Evolutionary conservation across 53 echinoderm and acorn worm genomes (phyloP).

Genomic region (Paracentrotus lividus): DNA sequence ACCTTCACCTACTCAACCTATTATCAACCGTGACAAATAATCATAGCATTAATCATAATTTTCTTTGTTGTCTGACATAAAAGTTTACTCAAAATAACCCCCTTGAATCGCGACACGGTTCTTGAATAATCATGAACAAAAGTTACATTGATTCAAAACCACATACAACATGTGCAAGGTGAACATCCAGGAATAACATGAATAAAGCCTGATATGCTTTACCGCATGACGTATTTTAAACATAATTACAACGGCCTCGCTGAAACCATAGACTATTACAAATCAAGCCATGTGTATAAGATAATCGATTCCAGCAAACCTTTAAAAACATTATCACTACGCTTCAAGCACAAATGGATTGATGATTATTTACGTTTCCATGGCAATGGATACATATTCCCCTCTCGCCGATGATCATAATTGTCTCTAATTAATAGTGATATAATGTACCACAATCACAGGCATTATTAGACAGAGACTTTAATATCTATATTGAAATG

Average conservation of each 20-base stretch:
- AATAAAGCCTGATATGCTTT: background rate
- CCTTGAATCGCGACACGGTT: constrained; percentile 12
- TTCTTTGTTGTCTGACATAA: background rate
- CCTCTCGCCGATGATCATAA: background rate
- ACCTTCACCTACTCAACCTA: background rate
- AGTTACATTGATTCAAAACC: background rate
- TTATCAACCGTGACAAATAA: background rate
- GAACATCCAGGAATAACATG: background rate
- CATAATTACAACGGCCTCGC: background rate
- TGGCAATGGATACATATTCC: background rate
- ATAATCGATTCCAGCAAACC: background rate
- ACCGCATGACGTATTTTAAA: background rate
- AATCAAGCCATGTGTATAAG: background rate
- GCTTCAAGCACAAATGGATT: no score
- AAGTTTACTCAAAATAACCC: background rate
- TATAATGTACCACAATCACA: no score
- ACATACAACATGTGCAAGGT: background rate
- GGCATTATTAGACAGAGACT: no score
- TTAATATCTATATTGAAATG: no score
- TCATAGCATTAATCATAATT: background rate
- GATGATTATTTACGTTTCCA: background rate
- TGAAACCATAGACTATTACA: background rate
- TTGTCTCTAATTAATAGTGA: no score
- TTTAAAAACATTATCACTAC: constrained; percentile 5
- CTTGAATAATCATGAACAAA: background rate